Base-by-base conservation (phyloP, 2,113 vertebrate species). In the Epinephelus lanceolatus region DNA sequence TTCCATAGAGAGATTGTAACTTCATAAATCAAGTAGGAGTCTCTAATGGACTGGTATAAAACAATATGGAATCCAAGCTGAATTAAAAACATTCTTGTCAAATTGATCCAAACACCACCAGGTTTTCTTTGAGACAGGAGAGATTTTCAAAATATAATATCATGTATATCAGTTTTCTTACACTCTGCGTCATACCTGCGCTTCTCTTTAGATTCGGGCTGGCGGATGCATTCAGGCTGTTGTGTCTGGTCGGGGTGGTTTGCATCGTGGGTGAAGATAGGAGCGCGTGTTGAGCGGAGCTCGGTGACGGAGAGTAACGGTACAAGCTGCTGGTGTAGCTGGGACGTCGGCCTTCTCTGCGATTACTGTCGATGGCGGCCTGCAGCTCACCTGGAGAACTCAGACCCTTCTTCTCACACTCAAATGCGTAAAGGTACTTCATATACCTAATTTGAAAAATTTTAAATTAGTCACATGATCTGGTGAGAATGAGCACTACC, bases 351-450 rank as follows among this genome's bases (percentile, higher is more conserved):
- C 98, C 98, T 85, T 99, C 98, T 59, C 98, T 91, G 42, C 98
- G 94, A 93, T 99, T 99, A 86, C 98, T 97, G 11, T 99, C 97
- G 0, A 99, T 99, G 23, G 98, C 98, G 0, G 97, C 97, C 96
- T 99, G 98, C 8, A 99, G 96, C 93, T 99, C 97, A 0, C 97
- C 97, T 0, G 97, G 98, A 84, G 98, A 99, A 83, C 98, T 99
- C 91, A 99, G 94, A 0, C 96, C 96, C 72, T 99, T 99, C 95
- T 98, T 99, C 93, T 99, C 97, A 30, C 98, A 99, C 91, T 99
- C 98, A 1, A 99, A 99, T 10, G 97, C 95, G 7, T 99, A 99
- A 2, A 99, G 94, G 85, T 99, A 99, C 93, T 99, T 99, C 98
- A 99, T 99, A 87, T 95, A 95, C 83, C 95, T 95, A 23, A n/a